Percentiles rank a stretch among this genome's conserved stretches.
Evolutionary conservation across 2,888 invertebrate species (phyloP).

Genomic region (Asteroscopus sphinx): DNA sequence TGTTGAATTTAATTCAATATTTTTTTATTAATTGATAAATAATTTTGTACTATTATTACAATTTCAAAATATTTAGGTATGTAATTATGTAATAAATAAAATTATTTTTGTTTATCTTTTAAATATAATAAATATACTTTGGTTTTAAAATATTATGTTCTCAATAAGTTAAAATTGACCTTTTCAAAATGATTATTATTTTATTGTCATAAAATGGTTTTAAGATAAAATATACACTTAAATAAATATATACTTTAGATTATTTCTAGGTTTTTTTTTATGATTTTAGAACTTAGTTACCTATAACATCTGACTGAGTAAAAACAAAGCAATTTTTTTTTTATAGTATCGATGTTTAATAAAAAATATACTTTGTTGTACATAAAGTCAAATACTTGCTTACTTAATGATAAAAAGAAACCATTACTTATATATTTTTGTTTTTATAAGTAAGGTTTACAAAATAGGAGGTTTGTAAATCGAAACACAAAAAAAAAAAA

Average conservation of each 20-base stretch:
- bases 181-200: slow-evolving; percentile 45
- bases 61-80: slow-evolving; percentile 53
- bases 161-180: slow-evolving; percentile 57
- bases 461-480: slow-evolving; percentile 5
- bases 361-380: too few relatives aligned
- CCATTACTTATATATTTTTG: not conserved
- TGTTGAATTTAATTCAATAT: slow-evolving; percentile 46
- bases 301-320: not conserved
- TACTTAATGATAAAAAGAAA: not conserved
- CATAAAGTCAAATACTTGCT: not conserved
- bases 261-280: slow-evolving; percentile 7
- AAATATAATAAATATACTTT: slow-evolving; percentile 43
- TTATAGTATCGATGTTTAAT: too few relatives aligned
- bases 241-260: slow-evolving; percentile 26
- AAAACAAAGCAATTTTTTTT: not conserved
- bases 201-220: slow-evolving; percentile 57
- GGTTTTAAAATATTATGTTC: slow-evolving; percentile 49
- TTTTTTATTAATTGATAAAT: slow-evolving; percentile 42
- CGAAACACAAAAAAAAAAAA: slow-evolving; percentile 1
- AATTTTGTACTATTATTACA: slow-evolving; percentile 54
- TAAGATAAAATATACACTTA: slow-evolving; percentile 27
- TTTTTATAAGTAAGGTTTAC: not conserved
- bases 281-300: not conserved
- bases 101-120: slow-evolving; percentile 26
- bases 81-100: slow-evolving; percentile 51